These are phyloP conservation scores for Meandrina meandrites DNA, from an alignment of 92 coral and sea anemone genomes.

Conservation along the genomic window DNA sequence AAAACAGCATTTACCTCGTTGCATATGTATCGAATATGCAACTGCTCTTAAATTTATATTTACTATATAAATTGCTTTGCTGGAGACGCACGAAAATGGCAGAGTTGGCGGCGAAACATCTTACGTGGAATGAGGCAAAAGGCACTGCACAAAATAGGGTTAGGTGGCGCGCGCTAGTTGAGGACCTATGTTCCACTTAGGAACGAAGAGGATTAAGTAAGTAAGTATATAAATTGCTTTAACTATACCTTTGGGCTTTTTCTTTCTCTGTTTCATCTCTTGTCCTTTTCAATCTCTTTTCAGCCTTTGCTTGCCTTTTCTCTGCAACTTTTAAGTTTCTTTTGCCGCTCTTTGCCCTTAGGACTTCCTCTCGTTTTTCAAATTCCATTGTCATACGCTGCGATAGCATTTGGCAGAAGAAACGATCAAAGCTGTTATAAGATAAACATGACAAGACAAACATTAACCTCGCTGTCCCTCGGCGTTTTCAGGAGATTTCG, in stretches of 20 bases:
- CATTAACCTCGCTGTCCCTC: neutral
- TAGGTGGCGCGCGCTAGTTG: no score
- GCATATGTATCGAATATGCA: no score
- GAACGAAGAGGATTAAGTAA: no score
- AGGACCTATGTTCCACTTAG: no score
- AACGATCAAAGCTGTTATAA: conserved; percentile 14
- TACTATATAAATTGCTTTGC: no score
- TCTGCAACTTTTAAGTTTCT: neutral
- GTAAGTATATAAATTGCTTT: no score
- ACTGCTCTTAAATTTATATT: no score
- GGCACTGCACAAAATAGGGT: no score
- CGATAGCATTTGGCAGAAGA: conserved; percentile 43
- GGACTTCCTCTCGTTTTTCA: neutral
- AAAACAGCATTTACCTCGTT: no score
- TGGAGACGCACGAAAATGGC: no score
- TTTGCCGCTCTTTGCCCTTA: neutral
- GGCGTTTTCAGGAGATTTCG: neutral
- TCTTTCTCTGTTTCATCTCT: conserved; percentile 7
- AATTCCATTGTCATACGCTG: neutral
- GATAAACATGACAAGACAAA: neutral
- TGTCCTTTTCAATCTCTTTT: neutral
- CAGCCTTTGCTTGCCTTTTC: neutral
- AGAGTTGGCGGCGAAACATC: no score
- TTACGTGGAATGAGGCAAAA: no score
- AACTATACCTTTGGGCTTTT: neutral